Base-by-base conservation (phyloP, 2,113 vertebrate species). In the Leiothrix lutea region DNA sequence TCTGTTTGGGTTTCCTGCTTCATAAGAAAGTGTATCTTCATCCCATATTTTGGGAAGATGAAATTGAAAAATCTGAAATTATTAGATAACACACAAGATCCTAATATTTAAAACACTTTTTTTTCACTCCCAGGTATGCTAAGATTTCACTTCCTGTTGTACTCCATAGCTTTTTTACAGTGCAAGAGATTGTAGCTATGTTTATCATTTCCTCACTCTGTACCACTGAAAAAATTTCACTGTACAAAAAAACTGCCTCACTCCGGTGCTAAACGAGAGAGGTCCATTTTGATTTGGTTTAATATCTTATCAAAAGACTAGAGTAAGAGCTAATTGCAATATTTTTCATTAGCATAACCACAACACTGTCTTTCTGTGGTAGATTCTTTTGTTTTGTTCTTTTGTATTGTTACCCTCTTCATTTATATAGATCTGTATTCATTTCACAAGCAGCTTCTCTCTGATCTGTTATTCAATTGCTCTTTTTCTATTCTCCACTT, bases 381-480 rank as follows among this genome's bases (percentile, higher is more conserved):
- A 73, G 58, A 29, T 22, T 54, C 16, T 36, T 79, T 86, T 45
- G 8, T 31, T 92, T 82, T 82, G 10, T 92, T 66, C 78, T 86
- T 54, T 57, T 0, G 0, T 50, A 73, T 66, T 92, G 51, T 86
- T 94, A 12, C 5, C 7, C 12, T 77, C 38, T 24, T 86, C 58
- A 78, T 93, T 90, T 80, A 67, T 62, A 48, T 9, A 62, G 47
- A 86, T 96, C 64, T 61, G 67, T 57, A 94, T 86, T 95, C 67
- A 74, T 74, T 94, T 83, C 90, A 96, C 71, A 94, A 38, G 51
- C 51, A 88, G 51, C 81, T 90, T 90, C 51, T 36, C 67, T 88
- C 85, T 66, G 47, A 86, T 77, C 74, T 58, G 66, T 95, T 90
- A 65, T 94, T 88, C 36, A n/a, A 15, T 17, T 80, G 42, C 71